phyloP scores from a whole-genome alignment of 2,797 vertebrate genomes.

The Clarias fuscus region DNA sequence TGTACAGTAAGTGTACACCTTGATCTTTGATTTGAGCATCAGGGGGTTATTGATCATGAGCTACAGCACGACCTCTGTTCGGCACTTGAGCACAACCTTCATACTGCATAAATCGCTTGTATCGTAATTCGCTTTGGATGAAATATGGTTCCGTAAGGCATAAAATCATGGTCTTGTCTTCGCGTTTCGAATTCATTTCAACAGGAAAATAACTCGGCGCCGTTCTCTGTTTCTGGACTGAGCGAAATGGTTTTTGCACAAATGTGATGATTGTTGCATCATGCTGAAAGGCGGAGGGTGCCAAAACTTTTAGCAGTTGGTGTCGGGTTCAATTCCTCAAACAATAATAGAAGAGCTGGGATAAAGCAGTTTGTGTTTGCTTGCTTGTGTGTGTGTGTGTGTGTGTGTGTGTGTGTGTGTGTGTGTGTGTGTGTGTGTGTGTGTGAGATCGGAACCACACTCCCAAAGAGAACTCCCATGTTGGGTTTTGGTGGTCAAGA shows the following conservation, averaged over 20 bases:
- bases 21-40: neutral
- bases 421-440: neutral
- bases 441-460: conserved; percentile 7
- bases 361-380: neutral
- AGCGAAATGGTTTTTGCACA: too few relatives aligned
- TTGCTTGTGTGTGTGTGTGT: neutral
- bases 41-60: neutral
- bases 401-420: neutral
- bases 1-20: too few relatives aligned
- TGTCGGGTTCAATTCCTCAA: neutral
- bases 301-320: neutral
- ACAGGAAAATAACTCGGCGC: neutral
- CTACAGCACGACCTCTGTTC: neutral
- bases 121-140: neutral
- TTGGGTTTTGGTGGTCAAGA: conserved; percentile 9
- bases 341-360: neutral
- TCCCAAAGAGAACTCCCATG: conserved; percentile 4
- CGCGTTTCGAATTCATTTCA: neutral
- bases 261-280: neutral
- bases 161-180: neutral
- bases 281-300: neutral
- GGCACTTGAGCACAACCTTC: neutral
- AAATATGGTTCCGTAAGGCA: neutral
- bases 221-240: neutral
- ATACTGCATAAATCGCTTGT: too few relatives aligned